These are phyloP conservation scores for Pyrocoelia pectoralis DNA, from an alignment of 2,888 invertebrate genomes.

Conservation along the genomic window DNA sequence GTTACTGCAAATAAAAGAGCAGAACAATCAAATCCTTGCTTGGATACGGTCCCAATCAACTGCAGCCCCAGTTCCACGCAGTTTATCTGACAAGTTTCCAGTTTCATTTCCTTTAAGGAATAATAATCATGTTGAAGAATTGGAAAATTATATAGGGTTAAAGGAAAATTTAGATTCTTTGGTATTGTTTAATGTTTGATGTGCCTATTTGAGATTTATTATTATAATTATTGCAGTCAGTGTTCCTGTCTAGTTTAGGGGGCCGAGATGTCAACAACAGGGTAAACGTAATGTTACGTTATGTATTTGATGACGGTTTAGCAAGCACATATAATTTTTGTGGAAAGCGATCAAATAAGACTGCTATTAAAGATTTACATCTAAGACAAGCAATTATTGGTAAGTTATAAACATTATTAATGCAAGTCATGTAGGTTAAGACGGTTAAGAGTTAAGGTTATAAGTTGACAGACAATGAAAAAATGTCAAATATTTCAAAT, in stretches of 20 bases:
- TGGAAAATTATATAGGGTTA: not conserved
- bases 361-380: conserved; percentile 1
- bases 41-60: no score
- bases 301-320: not conserved
- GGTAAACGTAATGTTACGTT: not conserved
- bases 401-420: not conserved
- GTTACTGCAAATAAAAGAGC: not conserved
- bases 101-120: conserved; percentile 3
- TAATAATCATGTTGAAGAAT: not conserved
- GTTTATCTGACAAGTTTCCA: conserved; percentile 2
- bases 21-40: not conserved
- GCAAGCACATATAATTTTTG: not conserved
- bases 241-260: not conserved
- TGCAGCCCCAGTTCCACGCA: not conserved
- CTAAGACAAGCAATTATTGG: not conserved
- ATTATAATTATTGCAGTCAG: conserved; percentile 1
- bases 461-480: conserved; percentile 2
- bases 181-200: not conserved
- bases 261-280: no score
- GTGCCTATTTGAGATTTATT: not conserved
- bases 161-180: not conserved
- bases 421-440: no score
- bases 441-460: not conserved
- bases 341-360: not conserved
- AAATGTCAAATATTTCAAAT: not conserved